A percentile compares a stretch with the other conserved stretches of the same genome.
Evolutionary conservation across 2,797 vertebrate species (phyloP).

Genomic region (Ctenosaura bakeri): DNA sequence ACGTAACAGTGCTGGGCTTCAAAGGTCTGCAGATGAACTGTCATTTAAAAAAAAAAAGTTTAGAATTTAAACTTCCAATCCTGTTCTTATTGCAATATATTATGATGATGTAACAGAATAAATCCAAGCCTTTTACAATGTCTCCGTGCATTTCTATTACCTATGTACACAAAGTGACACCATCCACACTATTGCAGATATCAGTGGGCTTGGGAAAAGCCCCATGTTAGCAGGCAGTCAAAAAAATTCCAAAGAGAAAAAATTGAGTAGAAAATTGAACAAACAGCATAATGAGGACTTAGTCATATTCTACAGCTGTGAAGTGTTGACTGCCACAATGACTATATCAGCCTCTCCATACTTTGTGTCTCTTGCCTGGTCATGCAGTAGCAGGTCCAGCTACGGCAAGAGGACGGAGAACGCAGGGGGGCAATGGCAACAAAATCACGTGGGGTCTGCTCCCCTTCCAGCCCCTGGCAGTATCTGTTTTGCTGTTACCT

Average conservation of each 20-base stretch:
- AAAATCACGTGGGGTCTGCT: too few relatives aligned
- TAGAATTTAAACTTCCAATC: not conserved
- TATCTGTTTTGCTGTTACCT: too few relatives aligned
- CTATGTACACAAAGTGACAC: not conserved
- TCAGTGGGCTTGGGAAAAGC: not conserved
- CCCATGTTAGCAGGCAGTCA: not conserved
- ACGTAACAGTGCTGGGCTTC: slow-evolving; percentile 45
- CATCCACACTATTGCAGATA: not conserved
- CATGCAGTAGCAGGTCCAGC: too few relatives aligned
- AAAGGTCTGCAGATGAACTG: slow-evolving; percentile 41
- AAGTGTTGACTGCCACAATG: too few relatives aligned
- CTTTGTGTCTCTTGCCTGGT: too few relatives aligned
- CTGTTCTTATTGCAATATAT: not conserved
- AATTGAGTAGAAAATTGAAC: too few relatives aligned
- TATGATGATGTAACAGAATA: not conserved
- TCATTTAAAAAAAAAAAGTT: slow-evolving; percentile 5
- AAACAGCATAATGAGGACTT: not conserved
- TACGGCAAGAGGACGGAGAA: too few relatives aligned
- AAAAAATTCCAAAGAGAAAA: not conserved
- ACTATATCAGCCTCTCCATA: too few relatives aligned
- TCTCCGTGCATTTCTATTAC: not conserved
- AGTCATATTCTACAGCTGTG: too few relatives aligned
- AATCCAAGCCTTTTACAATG: not conserved
- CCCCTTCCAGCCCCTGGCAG: too few relatives aligned
- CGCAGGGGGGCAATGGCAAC: too few relatives aligned